Evolutionary conservation across 2,113 vertebrate genomes (phyloP).

Genomic region (Myodes glareolus): DNA sequence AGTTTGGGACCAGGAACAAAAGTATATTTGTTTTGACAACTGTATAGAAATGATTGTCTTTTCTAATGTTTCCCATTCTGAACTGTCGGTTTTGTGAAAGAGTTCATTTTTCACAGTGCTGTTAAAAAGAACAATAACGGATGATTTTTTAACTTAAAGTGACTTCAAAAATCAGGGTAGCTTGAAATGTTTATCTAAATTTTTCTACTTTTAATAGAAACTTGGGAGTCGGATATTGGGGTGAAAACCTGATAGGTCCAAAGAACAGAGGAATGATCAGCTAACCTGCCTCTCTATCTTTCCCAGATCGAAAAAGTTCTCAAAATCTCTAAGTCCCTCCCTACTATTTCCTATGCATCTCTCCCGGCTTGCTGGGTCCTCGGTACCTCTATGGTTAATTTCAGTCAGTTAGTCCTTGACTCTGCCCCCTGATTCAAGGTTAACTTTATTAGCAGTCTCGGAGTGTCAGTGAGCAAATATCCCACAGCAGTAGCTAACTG

Average conservation of each 20-base stretch:
- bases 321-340: background rate
- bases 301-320: background rate
- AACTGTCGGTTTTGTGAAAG: constrained; percentile 15
- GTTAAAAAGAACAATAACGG: constrained; percentile 8
- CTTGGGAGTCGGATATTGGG: background rate
- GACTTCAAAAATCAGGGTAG: constrained; percentile 2
- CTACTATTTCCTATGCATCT: background rate
- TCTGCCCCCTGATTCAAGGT: background rate
- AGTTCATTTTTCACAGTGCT: constrained; percentile 45
- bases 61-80: constrained; percentile 25
- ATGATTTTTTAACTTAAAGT: constrained; percentile 5
- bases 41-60: background rate
- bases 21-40: background rate
- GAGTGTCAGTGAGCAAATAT: background rate
- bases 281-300: background rate
- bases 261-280: background rate
- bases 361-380: background rate
- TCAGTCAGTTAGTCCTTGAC: background rate
- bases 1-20: background rate
- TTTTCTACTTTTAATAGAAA: background rate
- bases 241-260: background rate
- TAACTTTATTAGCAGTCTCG: background rate
- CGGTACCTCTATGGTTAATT: background rate
- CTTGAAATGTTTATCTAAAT: background rate
- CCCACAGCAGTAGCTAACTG: background rate